phyloP scores from a whole-genome alignment of 1,140 invertebrate genomes.

The Rhynchophorus ferrugineus region DNA sequence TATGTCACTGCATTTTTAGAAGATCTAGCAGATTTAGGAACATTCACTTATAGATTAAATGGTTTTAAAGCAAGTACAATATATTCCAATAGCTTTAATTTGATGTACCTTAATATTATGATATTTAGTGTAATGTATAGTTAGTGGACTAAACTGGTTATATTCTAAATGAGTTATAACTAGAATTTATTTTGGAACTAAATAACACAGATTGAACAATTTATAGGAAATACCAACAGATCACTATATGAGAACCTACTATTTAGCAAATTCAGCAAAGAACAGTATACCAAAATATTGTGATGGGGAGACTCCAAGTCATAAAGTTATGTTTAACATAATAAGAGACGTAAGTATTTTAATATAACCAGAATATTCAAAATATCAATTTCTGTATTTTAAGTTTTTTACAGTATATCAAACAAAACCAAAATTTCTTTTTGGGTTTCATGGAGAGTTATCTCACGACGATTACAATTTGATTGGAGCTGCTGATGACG shows the following conservation, averaged over 20 bases:
- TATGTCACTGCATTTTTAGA: slow-evolving; percentile 77
- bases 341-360: slow-evolving; percentile 51
- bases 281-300: slow-evolving; percentile 58
- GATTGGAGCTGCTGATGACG: slow-evolving; percentile 67
- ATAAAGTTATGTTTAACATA: slow-evolving; percentile 58
- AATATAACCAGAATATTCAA: not conserved
- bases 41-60: slow-evolving; percentile 84
- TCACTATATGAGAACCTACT: slow-evolving; percentile 84
- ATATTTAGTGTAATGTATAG: too few relatives aligned
- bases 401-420: slow-evolving; percentile 50
- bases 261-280: slow-evolving; percentile 50
- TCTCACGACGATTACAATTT: slow-evolving; percentile 80
- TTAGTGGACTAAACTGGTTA: too few relatives aligned
- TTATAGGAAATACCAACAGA: slow-evolving; percentile 67
- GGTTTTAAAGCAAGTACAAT: slow-evolving; percentile 64
- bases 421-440: slow-evolving; percentile 68
- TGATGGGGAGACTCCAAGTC: slow-evolving; percentile 67
- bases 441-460: slow-evolving; percentile 83
- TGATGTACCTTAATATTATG: not conserved
- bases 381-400: slow-evolving; percentile 14
- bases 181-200: too few relatives aligned
- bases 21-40: slow-evolving; percentile 76
- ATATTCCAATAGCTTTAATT: not conserved
- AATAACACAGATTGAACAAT: too few relatives aligned
- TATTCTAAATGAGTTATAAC: too few relatives aligned